phyloP scores from a whole-genome alignment of 2,113 vertebrate species.

The Callospermophilus lateralis region DNA sequence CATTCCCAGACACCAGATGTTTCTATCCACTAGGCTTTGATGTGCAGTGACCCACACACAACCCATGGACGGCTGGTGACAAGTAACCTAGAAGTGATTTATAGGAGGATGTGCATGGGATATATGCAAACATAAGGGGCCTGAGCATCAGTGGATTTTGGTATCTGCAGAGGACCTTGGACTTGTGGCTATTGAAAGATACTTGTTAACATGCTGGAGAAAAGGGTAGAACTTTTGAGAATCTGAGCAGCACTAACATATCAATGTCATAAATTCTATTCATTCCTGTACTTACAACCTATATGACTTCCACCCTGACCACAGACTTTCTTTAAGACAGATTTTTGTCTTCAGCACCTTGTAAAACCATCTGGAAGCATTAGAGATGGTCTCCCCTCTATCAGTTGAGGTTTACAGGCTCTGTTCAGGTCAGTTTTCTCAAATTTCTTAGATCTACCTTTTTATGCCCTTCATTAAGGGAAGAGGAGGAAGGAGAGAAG shows the following conservation, averaged over 20 bases:
- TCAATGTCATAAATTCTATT: background rate
- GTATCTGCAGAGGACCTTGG: background rate
- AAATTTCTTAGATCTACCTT: background rate
- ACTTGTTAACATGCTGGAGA: background rate
- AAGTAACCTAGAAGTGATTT: background rate
- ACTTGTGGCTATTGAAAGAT: background rate
- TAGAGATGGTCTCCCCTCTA: background rate
- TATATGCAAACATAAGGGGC: background rate
- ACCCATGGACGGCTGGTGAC: no score
- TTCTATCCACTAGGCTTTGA: no score
- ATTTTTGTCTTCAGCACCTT: background rate
- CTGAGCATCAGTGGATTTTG: background rate
- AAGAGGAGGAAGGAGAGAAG: background rate
- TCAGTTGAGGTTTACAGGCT: background rate
- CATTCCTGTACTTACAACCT: background rate
- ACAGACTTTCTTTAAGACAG: background rate
- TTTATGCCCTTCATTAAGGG: background rate
- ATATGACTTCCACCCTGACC: background rate
- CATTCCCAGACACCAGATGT: no score
- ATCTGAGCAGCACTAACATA: background rate
- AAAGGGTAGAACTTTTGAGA: slow-evolving; percentile 3
- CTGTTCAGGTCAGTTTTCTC: background rate
- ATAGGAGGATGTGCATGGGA: background rate
- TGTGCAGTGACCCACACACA: no score
- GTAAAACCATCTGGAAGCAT: background rate